phyloP scores from a whole-genome alignment of 2,888 invertebrate species.

The Netelia inedita region DNA sequence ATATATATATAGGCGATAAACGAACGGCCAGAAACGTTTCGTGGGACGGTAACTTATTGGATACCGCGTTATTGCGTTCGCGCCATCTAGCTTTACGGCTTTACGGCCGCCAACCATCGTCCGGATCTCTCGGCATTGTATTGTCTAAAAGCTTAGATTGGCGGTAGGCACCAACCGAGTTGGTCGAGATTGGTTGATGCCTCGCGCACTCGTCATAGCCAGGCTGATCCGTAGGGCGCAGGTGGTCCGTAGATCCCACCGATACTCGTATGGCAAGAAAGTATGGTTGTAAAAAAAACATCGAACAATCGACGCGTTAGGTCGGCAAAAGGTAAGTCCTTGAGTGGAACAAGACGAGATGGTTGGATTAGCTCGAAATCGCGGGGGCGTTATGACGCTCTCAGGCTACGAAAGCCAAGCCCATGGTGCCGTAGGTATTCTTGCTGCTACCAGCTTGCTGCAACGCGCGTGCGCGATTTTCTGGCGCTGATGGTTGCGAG shows the following conservation, averaged over 20 bases:
- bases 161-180: conserved; percentile 7
- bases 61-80: conserved; percentile 5
- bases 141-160: neutral
- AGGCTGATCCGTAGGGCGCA: neutral
- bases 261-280: neutral
- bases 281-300: neutral
- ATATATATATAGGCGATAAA: neutral
- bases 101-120: neutral
- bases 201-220: neutral
- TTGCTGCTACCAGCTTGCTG: neutral
- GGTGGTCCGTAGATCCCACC: neutral
- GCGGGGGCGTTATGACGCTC: conserved; percentile 34
- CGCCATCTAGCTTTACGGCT: neutral
- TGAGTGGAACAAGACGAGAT: neutral
- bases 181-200: neutral
- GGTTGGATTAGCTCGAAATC: conserved; percentile 28
- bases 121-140: neutral
- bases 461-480: conserved; percentile 9
- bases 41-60: conserved; percentile 31
- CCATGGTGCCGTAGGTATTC: conserved; percentile 16
- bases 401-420: conserved; percentile 21
- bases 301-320: neutral
- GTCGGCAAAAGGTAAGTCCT: neutral
- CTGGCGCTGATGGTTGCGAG: neutral
- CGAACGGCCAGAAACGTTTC: neutral